These are phyloP conservation scores for Elysia crispata DNA, from an alignment of 2,888 invertebrate species.

Conservation along the genomic window DNA sequence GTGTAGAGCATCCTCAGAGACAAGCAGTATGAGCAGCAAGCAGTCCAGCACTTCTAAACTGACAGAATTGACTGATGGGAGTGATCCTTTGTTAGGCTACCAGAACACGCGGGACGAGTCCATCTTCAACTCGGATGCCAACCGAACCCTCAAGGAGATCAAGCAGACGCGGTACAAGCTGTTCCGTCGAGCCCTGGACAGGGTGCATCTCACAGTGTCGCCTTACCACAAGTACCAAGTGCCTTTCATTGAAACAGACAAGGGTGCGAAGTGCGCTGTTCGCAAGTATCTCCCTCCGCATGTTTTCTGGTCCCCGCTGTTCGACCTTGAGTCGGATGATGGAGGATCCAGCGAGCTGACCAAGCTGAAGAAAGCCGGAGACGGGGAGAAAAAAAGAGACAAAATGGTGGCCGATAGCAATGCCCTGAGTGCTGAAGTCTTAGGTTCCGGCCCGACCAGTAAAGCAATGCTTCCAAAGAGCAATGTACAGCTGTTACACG, in stretches of 20 bases:
- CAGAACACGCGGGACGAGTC: conserved; percentile 78
- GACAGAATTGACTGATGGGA: conserved; percentile 66
- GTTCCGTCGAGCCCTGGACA: conserved; percentile 86
- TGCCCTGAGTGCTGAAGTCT: too few relatives aligned
- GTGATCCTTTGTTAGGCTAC: conserved; percentile 86
- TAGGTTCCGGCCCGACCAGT: conserved; percentile 40
- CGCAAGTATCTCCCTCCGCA: conserved; percentile 86
- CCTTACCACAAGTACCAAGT: conserved; percentile 90
- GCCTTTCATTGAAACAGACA: conserved; percentile 92
- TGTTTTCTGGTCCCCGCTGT: conserved; percentile 83
- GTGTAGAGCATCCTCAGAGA: too few relatives aligned
- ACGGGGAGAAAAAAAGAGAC: too few relatives aligned
- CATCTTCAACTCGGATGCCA: conserved; percentile 68
- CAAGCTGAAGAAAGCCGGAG: conserved; percentile 44
- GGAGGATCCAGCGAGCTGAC: too few relatives aligned
- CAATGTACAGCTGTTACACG: conserved; percentile 62
- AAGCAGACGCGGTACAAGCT: conserved; percentile 77
- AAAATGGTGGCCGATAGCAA: too few relatives aligned
- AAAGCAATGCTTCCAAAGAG: conserved; percentile 53
- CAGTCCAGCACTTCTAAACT: conserved; percentile 46
- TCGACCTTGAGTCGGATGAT: conserved; percentile 55
- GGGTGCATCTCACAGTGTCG: conserved; percentile 88
- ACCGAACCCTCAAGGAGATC: conserved; percentile 53
- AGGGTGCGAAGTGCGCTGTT: conserved; percentile 86
- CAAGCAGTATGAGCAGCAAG: too few relatives aligned